Percentiles rank a stretch among this genome's conserved stretches.
Evolutionary conservation across 2,888 invertebrate species (phyloP).

Genomic region (Andrena minutula): DNA sequence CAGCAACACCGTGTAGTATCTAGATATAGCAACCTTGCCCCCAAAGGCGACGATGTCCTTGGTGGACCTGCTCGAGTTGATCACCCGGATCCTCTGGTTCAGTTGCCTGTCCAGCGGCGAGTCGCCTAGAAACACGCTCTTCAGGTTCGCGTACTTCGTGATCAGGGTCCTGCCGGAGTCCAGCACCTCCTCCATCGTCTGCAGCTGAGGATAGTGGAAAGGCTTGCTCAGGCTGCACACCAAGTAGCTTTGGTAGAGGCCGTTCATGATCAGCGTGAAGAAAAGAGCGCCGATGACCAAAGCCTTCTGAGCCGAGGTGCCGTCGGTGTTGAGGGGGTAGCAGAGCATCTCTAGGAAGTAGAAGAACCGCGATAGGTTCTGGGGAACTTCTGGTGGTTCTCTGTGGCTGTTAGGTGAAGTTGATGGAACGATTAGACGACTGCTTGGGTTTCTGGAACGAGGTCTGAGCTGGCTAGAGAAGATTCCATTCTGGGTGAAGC

Average conservation of each 20-base stretch:
- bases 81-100: constrained; percentile 26
- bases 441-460: neutral
- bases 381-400: constrained; percentile 60
- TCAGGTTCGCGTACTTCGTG: constrained; percentile 76
- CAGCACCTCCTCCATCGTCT: constrained; percentile 70
- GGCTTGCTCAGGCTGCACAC: constrained; percentile 75
- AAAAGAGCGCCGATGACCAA: constrained; percentile 70
- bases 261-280: constrained; percentile 68
- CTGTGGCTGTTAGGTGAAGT: too few species aligned
- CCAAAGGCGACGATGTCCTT: constrained; percentile 61
- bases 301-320: constrained; percentile 59
- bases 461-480: neutral
- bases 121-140: constrained; percentile 54
- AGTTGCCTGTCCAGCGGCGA: constrained; percentile 45
- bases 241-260: constrained; percentile 72
- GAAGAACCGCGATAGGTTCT: constrained; percentile 35
- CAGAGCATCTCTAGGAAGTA: constrained; percentile 61
- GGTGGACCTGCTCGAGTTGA: constrained; percentile 33
- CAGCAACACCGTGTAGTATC: constrained; percentile 60
- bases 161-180: constrained; percentile 64
- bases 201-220: constrained; percentile 69
- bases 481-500: neutral
- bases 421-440: neutral
- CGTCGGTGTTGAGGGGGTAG: constrained; percentile 64
- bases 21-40: constrained; percentile 55